Base-by-base conservation (phyloP, 2,797 vertebrate species). In the Corythornis leucogaster region DNA sequence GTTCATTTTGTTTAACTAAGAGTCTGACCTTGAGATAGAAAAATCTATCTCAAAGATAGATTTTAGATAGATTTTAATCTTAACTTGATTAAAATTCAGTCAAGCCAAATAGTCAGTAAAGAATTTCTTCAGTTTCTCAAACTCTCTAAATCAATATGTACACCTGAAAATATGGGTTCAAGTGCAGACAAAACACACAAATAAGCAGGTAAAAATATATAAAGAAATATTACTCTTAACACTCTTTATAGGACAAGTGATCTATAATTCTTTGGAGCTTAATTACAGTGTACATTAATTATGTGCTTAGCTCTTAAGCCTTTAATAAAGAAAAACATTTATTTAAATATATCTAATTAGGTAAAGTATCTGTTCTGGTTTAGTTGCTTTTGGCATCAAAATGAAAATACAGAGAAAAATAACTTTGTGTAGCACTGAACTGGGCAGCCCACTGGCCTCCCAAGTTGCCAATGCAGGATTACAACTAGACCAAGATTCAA, bases 301-400 rank as follows among this genome's bases (percentile, higher is more conserved):
- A 94, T 78, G 55, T 59, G 43, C 85, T 96, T 94, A 94, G 11
- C 28, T 85, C 46, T 87, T 90, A 96, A 93, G 74, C 74, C 74
- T 93, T 95, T 93, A 93, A 87, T 93, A 85, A 85, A 92, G 79
- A 77, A 87, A 92, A 91, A 15, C 11, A 85, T 85, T 87, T 92
- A 8, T 83, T 93, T 85, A 92, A 93, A 89, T 89, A 55, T 66
- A 66, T 64, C 58, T 91, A 93, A 91, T 94, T 83, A 94, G 33
- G 46, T 53, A 68, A 89, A 78, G 26, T 78, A 68, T 89, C 46
- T 93, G 58, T 85, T 81, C 80, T 87, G 40, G n/a, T 93, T 93
- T 87, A 92, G 59, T 61, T 1, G 5, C 59, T 43, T 68, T 89
- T 95, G 93, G 76, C 91, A 83, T 5, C 30, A 87, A 48, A 91